A percentile compares a stretch with the other conserved stretches of the same genome.
Evolutionary conservation across 2,888 invertebrate species (phyloP).

Genomic region (Tubiluchus corallicola): DNA sequence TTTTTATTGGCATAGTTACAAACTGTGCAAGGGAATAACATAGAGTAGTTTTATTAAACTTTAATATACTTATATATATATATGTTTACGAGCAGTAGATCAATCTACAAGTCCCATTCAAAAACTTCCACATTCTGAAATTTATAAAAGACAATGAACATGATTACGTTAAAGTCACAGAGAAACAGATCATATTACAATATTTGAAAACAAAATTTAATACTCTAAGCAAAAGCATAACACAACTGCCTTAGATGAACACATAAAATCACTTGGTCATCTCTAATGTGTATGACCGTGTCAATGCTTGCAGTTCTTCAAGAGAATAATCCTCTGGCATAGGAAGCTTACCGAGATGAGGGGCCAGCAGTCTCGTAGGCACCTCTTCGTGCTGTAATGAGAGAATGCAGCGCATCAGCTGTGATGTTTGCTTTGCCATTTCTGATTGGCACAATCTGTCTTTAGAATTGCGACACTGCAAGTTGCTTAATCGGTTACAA

Average conservation of each 20-base stretch:
- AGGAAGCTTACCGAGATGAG: conserved; percentile 35
- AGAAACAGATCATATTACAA: too few species aligned
- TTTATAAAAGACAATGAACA: too few species aligned
- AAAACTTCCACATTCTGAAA: too few species aligned
- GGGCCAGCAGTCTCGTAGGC: conserved; percentile 28
- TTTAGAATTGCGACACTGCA: conserved; percentile 34
- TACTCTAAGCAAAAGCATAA: neutral
- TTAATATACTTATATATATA: too few species aligned
- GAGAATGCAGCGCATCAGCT: conserved; percentile 33
- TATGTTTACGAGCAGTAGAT: too few species aligned
- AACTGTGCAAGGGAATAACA: too few species aligned
- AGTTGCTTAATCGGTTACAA: conserved; percentile 33
- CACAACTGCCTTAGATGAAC: neutral
- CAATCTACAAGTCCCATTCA: too few species aligned
- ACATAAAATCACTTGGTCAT: conserved; percentile 12
- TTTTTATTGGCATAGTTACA: too few species aligned
- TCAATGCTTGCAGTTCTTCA: conserved; percentile 31
- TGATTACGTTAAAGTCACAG: too few species aligned
- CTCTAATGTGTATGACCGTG: conserved; percentile 22
- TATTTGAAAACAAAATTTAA: too few species aligned
- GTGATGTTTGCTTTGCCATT: conserved; percentile 37
- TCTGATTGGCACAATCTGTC: conserved; percentile 40
- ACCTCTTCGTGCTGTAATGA: conserved; percentile 12
- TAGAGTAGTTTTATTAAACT: too few species aligned
- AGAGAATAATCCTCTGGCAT: conserved; percentile 41